Percentiles rank a stretch among this genome's conserved stretches.
Conservation (phyloP, 2,888 invertebrate species). For the Oscheius myriophilus region DNA sequence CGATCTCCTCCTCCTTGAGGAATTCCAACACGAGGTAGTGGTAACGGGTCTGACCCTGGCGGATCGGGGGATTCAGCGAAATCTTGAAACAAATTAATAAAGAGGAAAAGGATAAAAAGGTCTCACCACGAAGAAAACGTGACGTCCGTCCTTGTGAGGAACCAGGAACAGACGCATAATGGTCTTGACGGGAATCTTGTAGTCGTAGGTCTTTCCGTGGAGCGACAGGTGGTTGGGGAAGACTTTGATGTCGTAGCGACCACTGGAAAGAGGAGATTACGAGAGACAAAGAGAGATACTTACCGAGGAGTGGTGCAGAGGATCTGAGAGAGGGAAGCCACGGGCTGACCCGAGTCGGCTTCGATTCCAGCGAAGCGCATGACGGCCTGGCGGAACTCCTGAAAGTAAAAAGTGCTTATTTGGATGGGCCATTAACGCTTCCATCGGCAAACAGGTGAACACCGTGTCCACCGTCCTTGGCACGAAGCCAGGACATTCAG, state of each 20-base stretch:
- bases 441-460: too few species aligned
- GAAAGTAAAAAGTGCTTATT: too few species aligned
- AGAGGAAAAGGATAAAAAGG: not conserved
- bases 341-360: conserved; percentile 88
- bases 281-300: not conserved
- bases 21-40: conserved; percentile 94
- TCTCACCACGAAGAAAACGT: conserved; percentile 97
- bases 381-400: conserved; percentile 94
- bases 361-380: conserved; percentile 97
- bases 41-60: conserved; percentile 98
- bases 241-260: conserved; percentile 94
- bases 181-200: conserved; percentile 97
- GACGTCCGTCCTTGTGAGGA: conserved; percentile 95
- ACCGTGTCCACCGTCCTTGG: too few species aligned
- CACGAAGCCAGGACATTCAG: too few species aligned
- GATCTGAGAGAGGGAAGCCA: conserved; percentile 93
- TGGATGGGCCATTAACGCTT: too few species aligned
- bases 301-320: conserved; percentile 97
- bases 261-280: conserved; percentile 70
- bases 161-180: conserved; percentile 91
- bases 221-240: conserved; percentile 90
- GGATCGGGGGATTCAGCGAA: conserved; percentile 96
- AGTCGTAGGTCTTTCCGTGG: conserved; percentile 98
- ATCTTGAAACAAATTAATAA: conserved; percentile 73
- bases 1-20: conserved; percentile 90